Evolutionary conservation across 35 echinoderm and acorn worm genomes (phyloP).

Genomic region (Stichopus chloronotus): DNA sequence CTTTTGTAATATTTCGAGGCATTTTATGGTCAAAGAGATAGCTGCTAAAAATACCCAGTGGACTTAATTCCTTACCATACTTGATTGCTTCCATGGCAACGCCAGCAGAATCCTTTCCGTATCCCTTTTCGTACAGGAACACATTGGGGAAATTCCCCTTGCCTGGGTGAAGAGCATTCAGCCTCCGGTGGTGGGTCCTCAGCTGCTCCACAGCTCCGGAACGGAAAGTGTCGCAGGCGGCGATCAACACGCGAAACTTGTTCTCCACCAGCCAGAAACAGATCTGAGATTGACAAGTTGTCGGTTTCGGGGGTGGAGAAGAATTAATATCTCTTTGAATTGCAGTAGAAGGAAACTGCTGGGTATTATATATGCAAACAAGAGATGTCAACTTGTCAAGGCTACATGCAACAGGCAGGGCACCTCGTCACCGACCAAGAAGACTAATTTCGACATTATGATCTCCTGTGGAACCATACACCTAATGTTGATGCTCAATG

Average conservation of each 20-base stretch:
- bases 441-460: no score
- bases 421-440: no score
- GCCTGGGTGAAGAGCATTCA: constrained; percentile 88
- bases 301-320: neutral
- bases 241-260: constrained; percentile 90
- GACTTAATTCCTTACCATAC: constrained; percentile 65
- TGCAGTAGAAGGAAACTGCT: neutral
- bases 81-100: constrained; percentile 99
- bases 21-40: no score
- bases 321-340: neutral
- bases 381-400: neutral
- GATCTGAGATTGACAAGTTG: constrained; percentile 59
- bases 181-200: constrained; percentile 77
- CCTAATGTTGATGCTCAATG: no score
- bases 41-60: no score
- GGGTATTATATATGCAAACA: neutral
- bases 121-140: constrained; percentile 95
- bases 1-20: no score
- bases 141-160: constrained; percentile 66
- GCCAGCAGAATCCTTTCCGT: constrained; percentile 95
- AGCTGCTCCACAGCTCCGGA: constrained; percentile 89
- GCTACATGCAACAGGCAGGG: no score
- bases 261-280: constrained; percentile 99
- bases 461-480: no score
- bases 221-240: constrained; percentile 98